Percentiles rank a stretch among this genome's conserved stretches.
phyloP scores from a whole-genome alignment of 2,888 invertebrate genomes.

The Caenorhabditis uteleia region DNA sequence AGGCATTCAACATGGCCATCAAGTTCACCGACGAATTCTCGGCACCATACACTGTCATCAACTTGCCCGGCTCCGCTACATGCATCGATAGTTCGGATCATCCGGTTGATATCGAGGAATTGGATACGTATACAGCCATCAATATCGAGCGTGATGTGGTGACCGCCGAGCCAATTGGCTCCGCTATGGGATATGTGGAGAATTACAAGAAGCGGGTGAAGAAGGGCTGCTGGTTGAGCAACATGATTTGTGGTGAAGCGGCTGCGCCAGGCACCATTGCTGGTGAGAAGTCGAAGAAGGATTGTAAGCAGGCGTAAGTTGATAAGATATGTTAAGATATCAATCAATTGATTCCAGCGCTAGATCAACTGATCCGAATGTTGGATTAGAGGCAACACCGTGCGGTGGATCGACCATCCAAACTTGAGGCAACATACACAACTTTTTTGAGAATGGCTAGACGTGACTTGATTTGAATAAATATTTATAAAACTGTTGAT shows the following conservation, averaged over 20 bases:
- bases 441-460: neutral
- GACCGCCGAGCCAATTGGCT: constrained; percentile 33
- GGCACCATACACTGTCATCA: constrained; percentile 31
- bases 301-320: too few relatives aligned
- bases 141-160: constrained; percentile 31
- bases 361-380: constrained; percentile 14
- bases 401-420: constrained; percentile 33
- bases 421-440: neutral
- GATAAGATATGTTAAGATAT: too few relatives aligned
- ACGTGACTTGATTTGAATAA: neutral
- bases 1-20: constrained; percentile 22
- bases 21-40: constrained; percentile 23
- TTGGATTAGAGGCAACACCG: constrained; percentile 28
- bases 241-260: constrained; percentile 18
- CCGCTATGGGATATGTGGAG: constrained; percentile 26
- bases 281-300: constrained; percentile 13
- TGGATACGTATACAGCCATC: constrained; percentile 25
- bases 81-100: constrained; percentile 31
- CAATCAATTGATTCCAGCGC: too few relatives aligned
- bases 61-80: constrained; percentile 23
- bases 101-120: constrained; percentile 30
- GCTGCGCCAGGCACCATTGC: too few relatives aligned
- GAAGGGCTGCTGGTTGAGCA: constrained; percentile 27
- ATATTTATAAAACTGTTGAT: too few relatives aligned
- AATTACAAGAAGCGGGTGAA: constrained; percentile 10